A percentile compares a stretch with the other conserved stretches of the same genome.
These are phyloP conservation scores for Botia kubotai DNA, from an alignment of 2,797 vertebrate species.

Conservation along the genomic window DNA sequence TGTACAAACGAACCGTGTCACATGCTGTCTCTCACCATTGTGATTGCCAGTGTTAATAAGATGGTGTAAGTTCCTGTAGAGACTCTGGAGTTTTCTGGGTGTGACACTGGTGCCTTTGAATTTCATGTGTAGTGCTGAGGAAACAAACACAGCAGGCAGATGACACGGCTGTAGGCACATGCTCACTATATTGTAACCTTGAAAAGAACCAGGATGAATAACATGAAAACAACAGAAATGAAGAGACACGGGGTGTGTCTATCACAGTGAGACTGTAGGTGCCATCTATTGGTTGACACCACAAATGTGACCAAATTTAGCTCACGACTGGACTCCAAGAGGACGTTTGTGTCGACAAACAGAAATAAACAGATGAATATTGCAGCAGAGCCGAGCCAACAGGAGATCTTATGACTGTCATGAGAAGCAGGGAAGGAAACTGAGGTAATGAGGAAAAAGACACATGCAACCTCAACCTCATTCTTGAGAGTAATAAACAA, in stretches of 20 bases:
- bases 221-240: background rate
- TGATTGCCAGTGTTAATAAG: background rate
- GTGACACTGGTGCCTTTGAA: background rate
- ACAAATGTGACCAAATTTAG: background rate
- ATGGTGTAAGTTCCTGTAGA: background rate
- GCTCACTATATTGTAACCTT: background rate
- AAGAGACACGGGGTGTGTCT: background rate
- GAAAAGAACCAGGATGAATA: background rate
- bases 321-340: no score
- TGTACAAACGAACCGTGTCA: no score
- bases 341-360: slow-evolving; percentile 29
- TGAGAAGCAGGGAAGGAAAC: slow-evolving; percentile 61
- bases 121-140: background rate
- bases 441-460: slow-evolving; percentile 5
- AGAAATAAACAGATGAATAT: slow-evolving; percentile 68
- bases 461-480: slow-evolving; percentile 13
- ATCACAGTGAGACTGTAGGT: background rate
- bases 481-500: slow-evolving; percentile 26
- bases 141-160: background rate
- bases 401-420: slow-evolving; percentile 76
- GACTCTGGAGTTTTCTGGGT: background rate
- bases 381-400: slow-evolving; percentile 56
- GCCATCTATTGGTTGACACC: background rate
- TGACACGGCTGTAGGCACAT: background rate
- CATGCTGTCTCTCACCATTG: background rate